phyloP scores from a whole-genome alignment of 2,888 invertebrate genomes.

The Meiosimyza platycephala region DNA sequence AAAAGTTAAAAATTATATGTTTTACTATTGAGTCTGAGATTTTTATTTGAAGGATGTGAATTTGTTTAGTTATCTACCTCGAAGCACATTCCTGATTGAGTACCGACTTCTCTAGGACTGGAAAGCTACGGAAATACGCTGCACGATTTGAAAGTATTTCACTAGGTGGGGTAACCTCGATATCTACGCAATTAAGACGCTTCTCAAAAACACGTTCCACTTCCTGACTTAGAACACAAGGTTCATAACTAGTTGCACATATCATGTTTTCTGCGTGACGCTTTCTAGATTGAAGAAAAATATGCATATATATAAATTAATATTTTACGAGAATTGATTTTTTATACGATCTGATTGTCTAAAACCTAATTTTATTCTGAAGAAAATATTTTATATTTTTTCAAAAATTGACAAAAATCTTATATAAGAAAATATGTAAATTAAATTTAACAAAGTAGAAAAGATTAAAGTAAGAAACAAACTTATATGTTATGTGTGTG shows the following conservation, averaged over 20 bases:
- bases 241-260: conserved; percentile 79
- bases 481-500: no score
- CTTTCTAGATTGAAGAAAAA: conserved; percentile 65
- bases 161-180: conserved; percentile 84
- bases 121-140: conserved; percentile 84
- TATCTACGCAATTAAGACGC: conserved; percentile 78
- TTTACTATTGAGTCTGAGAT: conserved; percentile 23
- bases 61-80: conserved; percentile 68
- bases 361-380: no score
- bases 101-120: conserved; percentile 80
- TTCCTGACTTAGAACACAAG: conserved; percentile 76
- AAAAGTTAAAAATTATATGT: no score
- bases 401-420: no score
- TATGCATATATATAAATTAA: neutral
- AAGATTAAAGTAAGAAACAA: no score
- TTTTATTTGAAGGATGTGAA: conserved; percentile 23
- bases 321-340: no score
- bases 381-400: no score
- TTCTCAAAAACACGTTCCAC: conserved; percentile 74
- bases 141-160: conserved; percentile 81
- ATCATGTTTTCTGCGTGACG: conserved; percentile 79
- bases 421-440: no score
- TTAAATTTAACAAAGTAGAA: no score
- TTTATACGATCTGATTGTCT: no score
- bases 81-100: conserved; percentile 80